Percentiles rank a stretch among this genome's conserved stretches.
Evolutionary conservation across 2,888 invertebrate species (phyloP).

Genomic region (Amblyteles armatorius): DNA sequence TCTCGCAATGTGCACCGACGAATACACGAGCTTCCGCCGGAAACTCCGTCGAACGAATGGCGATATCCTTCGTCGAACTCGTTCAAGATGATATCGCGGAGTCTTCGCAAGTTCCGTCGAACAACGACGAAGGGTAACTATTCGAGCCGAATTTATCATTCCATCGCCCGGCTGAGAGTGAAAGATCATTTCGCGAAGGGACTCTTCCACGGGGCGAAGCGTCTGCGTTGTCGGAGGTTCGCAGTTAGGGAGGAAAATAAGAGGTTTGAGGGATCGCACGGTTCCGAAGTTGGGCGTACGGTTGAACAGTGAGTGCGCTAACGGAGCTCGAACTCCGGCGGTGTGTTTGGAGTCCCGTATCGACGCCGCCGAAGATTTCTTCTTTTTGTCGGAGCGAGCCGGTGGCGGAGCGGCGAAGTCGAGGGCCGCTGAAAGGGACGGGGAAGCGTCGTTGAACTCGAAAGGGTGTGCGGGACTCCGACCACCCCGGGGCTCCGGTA

Average conservation of each 20-base stretch:
- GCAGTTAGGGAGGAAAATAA: not conserved
- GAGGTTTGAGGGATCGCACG: not conserved
- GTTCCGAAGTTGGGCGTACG: conserved; percentile 7
- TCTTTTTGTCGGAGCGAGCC: conserved; percentile 64
- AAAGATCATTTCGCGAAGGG: not conserved
- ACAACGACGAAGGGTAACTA: not conserved
- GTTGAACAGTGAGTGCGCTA: conserved; percentile 1
- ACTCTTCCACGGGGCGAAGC: not conserved
- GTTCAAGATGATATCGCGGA: not conserved
- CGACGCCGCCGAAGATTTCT: conserved; percentile 54
- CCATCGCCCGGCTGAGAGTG: not conserved
- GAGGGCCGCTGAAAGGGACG: conserved; percentile 1
- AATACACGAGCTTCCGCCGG: not conserved
- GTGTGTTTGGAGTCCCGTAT: conserved; percentile 3
- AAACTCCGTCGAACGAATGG: conserved; percentile 4
- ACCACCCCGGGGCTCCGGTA: conserved; percentile 53
- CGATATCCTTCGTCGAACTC: not conserved
- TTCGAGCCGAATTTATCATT: not conserved
- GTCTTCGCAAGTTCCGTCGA: not conserved
- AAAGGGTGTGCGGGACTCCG: conserved; percentile 46
- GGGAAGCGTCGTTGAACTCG: conserved; percentile 41
- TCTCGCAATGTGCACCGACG: not conserved
- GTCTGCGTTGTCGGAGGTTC: not conserved
- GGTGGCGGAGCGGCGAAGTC: conserved; percentile 7
- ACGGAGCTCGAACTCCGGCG: conserved; percentile 8